Conservation (phyloP, 1,140 invertebrate species). For the Luehdorfia chinensis region DNA sequence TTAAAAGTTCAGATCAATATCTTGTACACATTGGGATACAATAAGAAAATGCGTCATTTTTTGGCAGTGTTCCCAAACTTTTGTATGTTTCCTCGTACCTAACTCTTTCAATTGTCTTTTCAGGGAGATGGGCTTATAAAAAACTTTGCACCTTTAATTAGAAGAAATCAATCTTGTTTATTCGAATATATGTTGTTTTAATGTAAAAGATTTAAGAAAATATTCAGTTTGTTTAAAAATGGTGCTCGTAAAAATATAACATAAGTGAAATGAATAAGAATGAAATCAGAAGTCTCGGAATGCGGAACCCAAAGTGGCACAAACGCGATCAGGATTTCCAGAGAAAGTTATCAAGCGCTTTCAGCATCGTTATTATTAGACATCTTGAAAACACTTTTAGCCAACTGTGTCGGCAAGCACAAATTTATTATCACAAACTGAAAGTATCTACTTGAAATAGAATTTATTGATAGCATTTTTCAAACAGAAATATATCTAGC, state of each 20-base stretch:
- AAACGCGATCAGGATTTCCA: constrained; percentile 24
- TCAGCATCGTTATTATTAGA: constrained; percentile 38
- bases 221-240: too few species aligned
- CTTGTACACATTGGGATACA: not conserved
- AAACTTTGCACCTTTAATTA: too few species aligned
- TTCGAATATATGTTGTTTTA: too few species aligned
- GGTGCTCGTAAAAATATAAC: too few species aligned
- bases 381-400: constrained; percentile 40
- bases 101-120: constrained; percentile 13
- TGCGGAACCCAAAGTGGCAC: constrained; percentile 30
- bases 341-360: constrained; percentile 35
- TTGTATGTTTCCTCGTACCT: constrained; percentile 4
- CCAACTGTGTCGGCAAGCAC: constrained; percentile 41
- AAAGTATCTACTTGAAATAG: constrained; percentile 35
- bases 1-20: not conserved
- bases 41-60: constrained; percentile 11
- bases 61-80: constrained; percentile 8
- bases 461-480: constrained; percentile 39
- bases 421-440: constrained; percentile 36
- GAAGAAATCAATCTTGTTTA: too few species aligned
- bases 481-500: constrained; percentile 17
- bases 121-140: constrained; percentile 2
- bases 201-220: too few species aligned
- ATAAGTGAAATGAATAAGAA: too few species aligned
- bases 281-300: constrained; percentile 20